Conservation (phyloP, 2,113 vertebrate genomes). For the Deroptyus accipitrinus region DNA sequence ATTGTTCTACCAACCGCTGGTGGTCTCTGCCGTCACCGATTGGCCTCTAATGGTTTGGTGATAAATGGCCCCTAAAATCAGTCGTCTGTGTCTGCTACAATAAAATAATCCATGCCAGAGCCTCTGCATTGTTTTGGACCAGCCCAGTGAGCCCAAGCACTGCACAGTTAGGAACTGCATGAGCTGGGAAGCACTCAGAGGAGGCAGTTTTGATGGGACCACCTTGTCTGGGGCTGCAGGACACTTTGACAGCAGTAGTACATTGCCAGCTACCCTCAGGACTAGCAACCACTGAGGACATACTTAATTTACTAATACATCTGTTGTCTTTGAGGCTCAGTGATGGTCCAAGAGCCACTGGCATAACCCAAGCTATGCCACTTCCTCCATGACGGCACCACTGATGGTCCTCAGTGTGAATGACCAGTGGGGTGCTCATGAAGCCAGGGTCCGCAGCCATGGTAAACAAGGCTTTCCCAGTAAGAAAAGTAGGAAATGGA, state of each 20-base stretch:
- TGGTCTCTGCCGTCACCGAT: neutral
- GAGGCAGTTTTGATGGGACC: neutral
- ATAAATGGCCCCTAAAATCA: fast-evolving
- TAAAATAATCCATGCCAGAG: neutral
- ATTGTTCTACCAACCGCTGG: neutral
- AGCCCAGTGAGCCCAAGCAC: neutral
- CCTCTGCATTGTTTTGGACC: neutral
- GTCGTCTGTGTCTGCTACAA: fast-evolving
- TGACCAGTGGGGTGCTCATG: fast-evolving
- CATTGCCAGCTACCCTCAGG: neutral
- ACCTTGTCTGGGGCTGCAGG: neutral
- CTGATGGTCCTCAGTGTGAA: fast-evolving
- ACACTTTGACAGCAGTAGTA: neutral
- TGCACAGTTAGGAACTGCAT: neutral
- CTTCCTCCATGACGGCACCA: fast-evolving
- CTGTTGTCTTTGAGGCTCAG: neutral
- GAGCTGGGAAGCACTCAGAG: neutral
- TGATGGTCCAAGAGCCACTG: neutral
- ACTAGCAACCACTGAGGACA: neutral
- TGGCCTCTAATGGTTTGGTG: neutral
- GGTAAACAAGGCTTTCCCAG: neutral
- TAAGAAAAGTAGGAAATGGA: neutral
- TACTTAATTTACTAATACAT: neutral
- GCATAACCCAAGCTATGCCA: fast-evolving
- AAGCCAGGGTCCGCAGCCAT: neutral